Evolutionary conservation across 2,888 invertebrate genomes (phyloP).

Genomic region (Melipona beecheii): DNA sequence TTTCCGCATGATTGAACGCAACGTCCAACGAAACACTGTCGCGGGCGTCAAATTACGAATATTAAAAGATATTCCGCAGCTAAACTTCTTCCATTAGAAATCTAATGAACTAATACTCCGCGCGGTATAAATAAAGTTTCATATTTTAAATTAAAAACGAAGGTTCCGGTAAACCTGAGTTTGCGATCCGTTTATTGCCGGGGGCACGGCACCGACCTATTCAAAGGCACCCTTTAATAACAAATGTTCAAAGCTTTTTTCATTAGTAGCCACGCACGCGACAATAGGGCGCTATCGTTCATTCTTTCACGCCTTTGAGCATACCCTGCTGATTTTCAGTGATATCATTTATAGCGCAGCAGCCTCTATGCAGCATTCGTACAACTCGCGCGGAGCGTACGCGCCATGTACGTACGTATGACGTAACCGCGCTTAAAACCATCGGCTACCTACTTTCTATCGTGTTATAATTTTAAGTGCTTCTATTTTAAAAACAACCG

Average conservation of each 20-base stretch:
- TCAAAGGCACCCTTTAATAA: conserved; percentile 1
- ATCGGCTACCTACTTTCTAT: neutral
- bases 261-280: conserved; percentile 19
- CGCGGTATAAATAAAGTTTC: neutral
- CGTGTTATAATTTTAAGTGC: neutral
- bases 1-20: neutral
- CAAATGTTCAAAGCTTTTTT: conserved; percentile 24
- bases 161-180: conserved; percentile 1
- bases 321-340: conserved; percentile 17
- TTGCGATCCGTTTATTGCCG: conserved; percentile 13
- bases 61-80: neutral
- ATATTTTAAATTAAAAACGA: conserved; percentile 3
- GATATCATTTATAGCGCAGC: conserved; percentile 25
- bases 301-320: conserved; percentile 27
- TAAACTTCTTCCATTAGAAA: neutral
- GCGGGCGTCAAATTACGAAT: neutral
- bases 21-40: neutral
- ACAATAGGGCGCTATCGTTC: conserved; percentile 20
- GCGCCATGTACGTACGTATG: neutral
- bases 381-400: neutral
- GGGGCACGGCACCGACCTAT: neutral
- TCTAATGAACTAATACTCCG: conserved; percentile 2
- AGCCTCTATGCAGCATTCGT: neutral
- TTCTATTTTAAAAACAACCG: neutral
- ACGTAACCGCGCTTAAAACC: neutral